Conservation (phyloP, 2,888 invertebrate species). For the Isotomurus palustris region DNA sequence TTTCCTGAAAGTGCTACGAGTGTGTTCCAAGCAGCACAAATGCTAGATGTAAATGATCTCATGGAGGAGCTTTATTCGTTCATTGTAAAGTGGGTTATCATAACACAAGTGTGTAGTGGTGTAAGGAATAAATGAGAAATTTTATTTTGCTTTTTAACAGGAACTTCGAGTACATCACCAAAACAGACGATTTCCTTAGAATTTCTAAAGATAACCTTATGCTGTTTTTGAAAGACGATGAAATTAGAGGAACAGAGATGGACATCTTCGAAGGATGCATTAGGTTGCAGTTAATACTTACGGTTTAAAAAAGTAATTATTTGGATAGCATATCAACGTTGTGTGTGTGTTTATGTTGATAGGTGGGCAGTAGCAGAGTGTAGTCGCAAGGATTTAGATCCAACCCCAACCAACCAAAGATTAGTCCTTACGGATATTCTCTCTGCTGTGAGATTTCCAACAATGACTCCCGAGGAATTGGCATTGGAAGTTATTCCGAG, state of each 20-base stretch:
- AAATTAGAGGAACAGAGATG: constrained; percentile 26
- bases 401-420: constrained; percentile 65
- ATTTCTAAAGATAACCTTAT: constrained; percentile 25
- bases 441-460: constrained; percentile 68
- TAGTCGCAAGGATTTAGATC: constrained; percentile 60
- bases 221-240: constrained; percentile 30
- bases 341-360: constrained; percentile 15
- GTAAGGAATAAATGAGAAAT: not conserved
- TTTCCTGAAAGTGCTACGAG: constrained; percentile 34
- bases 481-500: constrained; percentile 70
- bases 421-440: constrained; percentile 64
- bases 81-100: constrained; percentile 18
- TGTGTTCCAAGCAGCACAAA: constrained; percentile 33
- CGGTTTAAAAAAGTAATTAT: not conserved
- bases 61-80: constrained; percentile 26
- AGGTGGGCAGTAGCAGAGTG: constrained; percentile 73
- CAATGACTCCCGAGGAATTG: constrained; percentile 82
- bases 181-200: constrained; percentile 31
- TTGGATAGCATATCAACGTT: not conserved
- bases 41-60: constrained; percentile 19
- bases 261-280: constrained; percentile 25
- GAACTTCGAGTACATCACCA: constrained; percentile 33
- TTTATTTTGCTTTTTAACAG: constrained; percentile 10
- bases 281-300: constrained; percentile 11
- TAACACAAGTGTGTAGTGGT: not conserved